Conservation (phyloP, 2,797 vertebrate species). For the Periparus ater region DNA sequence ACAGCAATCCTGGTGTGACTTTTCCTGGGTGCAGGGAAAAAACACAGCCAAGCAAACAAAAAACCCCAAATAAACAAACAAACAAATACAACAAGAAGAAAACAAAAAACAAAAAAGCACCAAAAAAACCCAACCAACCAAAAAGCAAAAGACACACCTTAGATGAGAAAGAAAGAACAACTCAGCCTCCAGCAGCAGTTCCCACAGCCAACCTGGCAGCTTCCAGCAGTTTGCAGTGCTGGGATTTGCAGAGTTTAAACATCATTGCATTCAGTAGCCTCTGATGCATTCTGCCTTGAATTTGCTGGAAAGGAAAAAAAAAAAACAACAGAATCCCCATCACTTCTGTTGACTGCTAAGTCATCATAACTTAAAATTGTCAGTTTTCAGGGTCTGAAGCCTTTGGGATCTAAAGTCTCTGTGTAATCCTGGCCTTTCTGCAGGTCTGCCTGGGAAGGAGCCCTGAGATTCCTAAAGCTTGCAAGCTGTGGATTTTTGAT, state of each 20-base stretch:
- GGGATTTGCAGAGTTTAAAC: background rate
- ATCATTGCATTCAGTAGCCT: background rate
- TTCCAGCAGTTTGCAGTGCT: background rate
- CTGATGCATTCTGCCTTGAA: background rate
- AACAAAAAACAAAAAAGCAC: no score
- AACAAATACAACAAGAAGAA: no score
- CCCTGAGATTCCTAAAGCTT: background rate
- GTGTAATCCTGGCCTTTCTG: background rate
- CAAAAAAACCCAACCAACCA: no score
- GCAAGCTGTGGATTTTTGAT: slow-evolving; percentile 7
- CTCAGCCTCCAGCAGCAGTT: background rate
- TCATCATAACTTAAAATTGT: background rate
- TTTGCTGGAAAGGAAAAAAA: background rate
- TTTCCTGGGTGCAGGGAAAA: background rate
- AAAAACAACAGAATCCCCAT: background rate
- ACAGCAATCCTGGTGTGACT: background rate
- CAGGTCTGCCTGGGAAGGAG: background rate
- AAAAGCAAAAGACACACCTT: background rate
- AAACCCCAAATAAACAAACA: no score
- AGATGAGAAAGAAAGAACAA: background rate
- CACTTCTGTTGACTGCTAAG: background rate
- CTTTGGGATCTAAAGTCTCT: background rate
- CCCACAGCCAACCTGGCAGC: background rate
- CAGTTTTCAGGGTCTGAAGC: background rate
- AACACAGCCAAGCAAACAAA: background rate